Conservation (phyloP, 1,140 invertebrate species). For the Heliconius eleuchia region DNA sequence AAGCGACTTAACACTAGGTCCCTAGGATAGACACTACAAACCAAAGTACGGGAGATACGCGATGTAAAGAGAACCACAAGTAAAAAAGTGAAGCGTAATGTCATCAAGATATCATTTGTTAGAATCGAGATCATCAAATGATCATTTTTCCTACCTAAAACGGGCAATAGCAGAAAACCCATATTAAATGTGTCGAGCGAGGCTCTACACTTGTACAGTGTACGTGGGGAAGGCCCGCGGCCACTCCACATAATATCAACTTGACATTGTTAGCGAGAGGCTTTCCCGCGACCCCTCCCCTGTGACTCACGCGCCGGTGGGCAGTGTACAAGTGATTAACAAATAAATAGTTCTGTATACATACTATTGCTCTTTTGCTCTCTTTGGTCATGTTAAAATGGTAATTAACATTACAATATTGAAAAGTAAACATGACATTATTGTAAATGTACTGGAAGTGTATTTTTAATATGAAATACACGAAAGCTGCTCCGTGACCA, state of each 20-base stretch:
- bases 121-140: not conserved
- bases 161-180: not conserved
- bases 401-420: no score
- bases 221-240: constrained; percentile 11
- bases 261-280: constrained; percentile 17
- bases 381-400: not conserved
- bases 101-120: not conserved
- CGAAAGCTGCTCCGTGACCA: no score
- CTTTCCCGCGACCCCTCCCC: not conserved
- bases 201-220: not conserved
- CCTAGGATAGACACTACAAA: no score
- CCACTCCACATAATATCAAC: not conserved
- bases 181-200: not conserved
- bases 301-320: constrained; percentile 9
- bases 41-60: no score
- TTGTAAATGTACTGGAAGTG: no score
- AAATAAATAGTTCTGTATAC: not conserved
- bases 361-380: not conserved
- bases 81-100: not conserved
- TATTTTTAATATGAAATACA: no score
- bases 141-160: no score
- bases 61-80: no score
- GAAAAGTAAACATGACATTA: no score
- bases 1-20: no score
- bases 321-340: not conserved